A percentile compares a stretch with the other conserved stretches of the same genome.
These are phyloP conservation scores for Parapristionchus giblindavisi DNA, from an alignment of 2,888 invertebrate genomes.

Conservation along the genomic window DNA sequence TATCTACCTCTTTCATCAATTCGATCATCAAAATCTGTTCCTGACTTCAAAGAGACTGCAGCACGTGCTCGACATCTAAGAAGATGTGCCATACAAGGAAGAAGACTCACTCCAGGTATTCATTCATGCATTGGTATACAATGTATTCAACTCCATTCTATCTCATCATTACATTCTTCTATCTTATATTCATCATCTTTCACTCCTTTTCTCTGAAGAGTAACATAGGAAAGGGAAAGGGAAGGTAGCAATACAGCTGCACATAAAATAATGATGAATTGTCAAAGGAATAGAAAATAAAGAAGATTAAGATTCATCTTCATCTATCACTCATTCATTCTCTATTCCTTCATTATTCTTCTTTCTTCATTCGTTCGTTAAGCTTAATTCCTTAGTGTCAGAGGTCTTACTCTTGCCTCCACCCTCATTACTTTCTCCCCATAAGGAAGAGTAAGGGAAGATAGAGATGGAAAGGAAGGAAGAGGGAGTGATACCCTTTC, in stretches of 20 bases:
- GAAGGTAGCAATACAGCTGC: background rate
- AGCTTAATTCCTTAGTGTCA: too few relatives aligned
- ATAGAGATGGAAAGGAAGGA: background rate
- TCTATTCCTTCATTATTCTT: too few relatives aligned
- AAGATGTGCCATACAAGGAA: slow-evolving; percentile 8
- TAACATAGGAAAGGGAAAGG: background rate
- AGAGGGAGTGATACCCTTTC: background rate
- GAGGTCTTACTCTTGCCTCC: background rate
- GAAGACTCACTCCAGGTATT: slow-evolving; percentile 25
- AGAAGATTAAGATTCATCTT: background rate
- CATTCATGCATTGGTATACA: background rate
- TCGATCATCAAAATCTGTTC: slow-evolving; percentile 30
- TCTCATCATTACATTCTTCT: too few relatives aligned
- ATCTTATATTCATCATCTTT: too few relatives aligned
- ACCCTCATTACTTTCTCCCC: background rate
- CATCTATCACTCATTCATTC: too few relatives aligned
- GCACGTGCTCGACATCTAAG: slow-evolving; percentile 27
- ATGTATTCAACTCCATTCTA: background rate
- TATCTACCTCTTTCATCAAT: slow-evolving; percentile 3
- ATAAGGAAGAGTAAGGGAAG: background rate
- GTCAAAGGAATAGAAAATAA: background rate
- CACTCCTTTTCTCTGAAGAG: background rate
- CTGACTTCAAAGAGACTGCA: slow-evolving; percentile 34
- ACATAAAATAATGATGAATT: background rate
- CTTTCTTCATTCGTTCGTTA: too few relatives aligned